Percentiles rank a stretch among this genome's conserved stretches.
phyloP scores from a whole-genome alignment of 2,888 invertebrate genomes.

The Sialis lutaria region DNA sequence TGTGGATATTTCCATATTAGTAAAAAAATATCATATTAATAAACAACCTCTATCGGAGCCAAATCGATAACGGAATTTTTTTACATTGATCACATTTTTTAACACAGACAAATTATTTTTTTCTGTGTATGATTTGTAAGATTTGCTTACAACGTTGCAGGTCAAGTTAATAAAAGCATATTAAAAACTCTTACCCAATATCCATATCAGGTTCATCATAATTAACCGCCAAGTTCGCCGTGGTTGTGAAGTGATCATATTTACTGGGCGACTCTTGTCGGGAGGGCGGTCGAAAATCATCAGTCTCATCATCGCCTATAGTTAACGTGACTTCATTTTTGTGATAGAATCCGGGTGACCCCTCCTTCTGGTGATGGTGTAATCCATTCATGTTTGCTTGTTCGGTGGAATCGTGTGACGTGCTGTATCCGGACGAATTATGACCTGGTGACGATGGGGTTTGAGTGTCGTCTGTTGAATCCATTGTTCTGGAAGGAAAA shows the following conservation, averaged over 20 bases:
- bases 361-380: neutral
- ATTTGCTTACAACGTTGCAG: no score
- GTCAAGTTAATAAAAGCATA: no score
- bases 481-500: neutral
- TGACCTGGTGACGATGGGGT: neutral
- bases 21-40: no score
- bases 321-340: slow-evolving; percentile 26
- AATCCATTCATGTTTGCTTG: neutral
- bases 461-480: neutral
- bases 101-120: no score
- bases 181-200: no score
- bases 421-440: neutral
- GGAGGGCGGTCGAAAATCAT: slow-evolving; percentile 6
- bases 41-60: no score
- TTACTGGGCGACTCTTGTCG: slow-evolving; percentile 14
- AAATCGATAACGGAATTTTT: no score
- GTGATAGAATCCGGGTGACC: slow-evolving; percentile 17
- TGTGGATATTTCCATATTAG: no score
- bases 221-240: slow-evolving; percentile 17
- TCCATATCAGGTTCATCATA: no score
- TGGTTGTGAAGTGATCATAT: slow-evolving; percentile 23
- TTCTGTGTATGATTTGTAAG: no score
- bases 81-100: no score
- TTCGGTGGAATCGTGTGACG: neutral
- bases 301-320: slow-evolving; percentile 20